Conservation (phyloP, 2,888 invertebrate species). For the Eupithecia dodoneata region DNA sequence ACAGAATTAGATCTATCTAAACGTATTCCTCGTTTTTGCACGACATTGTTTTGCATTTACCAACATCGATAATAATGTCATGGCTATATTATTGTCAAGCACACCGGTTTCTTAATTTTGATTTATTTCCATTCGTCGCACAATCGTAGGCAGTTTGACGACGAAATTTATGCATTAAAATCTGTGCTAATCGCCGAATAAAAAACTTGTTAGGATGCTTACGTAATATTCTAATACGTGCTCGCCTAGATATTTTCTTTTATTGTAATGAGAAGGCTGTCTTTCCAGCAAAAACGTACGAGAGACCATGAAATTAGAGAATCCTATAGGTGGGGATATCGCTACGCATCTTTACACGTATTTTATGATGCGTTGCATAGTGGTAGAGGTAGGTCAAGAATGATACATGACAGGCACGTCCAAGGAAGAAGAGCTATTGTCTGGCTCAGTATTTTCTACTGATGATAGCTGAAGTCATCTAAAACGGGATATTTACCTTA, state of each 20-base stretch:
- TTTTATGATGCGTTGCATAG: background rate
- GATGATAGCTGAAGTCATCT: background rate
- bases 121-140: conserved; percentile 21
- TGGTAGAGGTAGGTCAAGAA: background rate
- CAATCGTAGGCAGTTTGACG: conserved; percentile 6
- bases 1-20: background rate
- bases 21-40: background rate
- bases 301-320: background rate
- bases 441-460: background rate
- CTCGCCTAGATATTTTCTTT: background rate
- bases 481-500: no score
- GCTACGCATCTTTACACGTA: background rate
- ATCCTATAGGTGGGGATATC: background rate
- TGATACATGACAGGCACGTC: background rate
- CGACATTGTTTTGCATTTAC: background rate
- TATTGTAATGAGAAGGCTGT: background rate
- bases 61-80: conserved; percentile 23
- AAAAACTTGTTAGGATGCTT: conserved; percentile 20
- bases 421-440: background rate
- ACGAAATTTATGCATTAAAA: conserved; percentile 27
- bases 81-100: conserved; percentile 24
- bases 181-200: conserved; percentile 32
- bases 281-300: background rate
- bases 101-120: conserved; percentile 27
- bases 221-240: conserved; percentile 2